A percentile compares a stretch with the other conserved stretches of the same genome.
These are phyloP conservation scores for Micrasema minimum DNA, from an alignment of 1,140 invertebrate species.

Conservation along the genomic window DNA sequence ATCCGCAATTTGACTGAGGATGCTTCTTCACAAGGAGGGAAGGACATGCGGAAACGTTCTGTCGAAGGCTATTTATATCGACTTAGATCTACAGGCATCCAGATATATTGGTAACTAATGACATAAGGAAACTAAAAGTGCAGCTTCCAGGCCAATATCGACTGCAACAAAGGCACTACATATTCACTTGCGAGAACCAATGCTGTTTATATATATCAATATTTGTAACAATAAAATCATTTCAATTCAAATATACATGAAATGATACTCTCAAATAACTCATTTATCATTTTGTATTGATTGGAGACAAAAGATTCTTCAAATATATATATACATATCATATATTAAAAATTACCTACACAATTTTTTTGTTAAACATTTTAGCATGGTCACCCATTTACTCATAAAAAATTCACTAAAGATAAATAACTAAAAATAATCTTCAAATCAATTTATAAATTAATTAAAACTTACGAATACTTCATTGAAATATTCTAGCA, in stretches of 20 bases:
- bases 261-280: too few species aligned
- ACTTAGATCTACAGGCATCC: slow-evolving; percentile 51
- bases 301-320: not conserved
- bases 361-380: too few species aligned
- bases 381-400: slow-evolving; percentile 12
- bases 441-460: not conserved
- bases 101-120: slow-evolving; percentile 47
- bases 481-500: slow-evolving; percentile 29
- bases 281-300: too few species aligned
- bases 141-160: slow-evolving; percentile 47
- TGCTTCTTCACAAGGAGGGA: slow-evolving; percentile 23
- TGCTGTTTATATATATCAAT: not conserved
- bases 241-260: too few species aligned
- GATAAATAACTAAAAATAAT: not conserved
- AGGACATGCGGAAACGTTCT: slow-evolving; percentile 44
- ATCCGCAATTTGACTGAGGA: slow-evolving; percentile 41
- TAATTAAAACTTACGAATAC: slow-evolving; percentile 18
- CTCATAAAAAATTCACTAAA: not conserved
- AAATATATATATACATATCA: too few species aligned
- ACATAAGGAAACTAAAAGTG: slow-evolving; percentile 20
- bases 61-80: slow-evolving; percentile 48
- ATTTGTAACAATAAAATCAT: slow-evolving; percentile 6
- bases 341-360: not conserved
- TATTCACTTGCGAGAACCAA: slow-evolving; percentile 25
- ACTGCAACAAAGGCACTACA: slow-evolving; percentile 50